Evolutionary conservation across 2,888 invertebrate genomes (phyloP), one percentile per base, ranked within the genome.

Genomic region (Lochmaea capreae): DNA sequence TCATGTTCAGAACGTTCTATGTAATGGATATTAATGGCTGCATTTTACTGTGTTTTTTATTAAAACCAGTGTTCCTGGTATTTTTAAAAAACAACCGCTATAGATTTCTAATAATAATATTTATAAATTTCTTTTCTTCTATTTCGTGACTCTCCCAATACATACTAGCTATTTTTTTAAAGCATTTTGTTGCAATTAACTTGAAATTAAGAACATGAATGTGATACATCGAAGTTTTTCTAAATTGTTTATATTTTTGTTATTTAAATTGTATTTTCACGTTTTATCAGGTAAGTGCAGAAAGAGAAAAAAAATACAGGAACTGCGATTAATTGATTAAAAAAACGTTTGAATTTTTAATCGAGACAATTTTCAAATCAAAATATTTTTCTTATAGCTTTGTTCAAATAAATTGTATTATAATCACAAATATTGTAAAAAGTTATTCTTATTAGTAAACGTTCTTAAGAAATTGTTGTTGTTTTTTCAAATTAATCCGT

Each of bases 21-120:
- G 72, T 76, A 62, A 71, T 67, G 71, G 43, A 67, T 74, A 69
- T 74, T 77, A 76, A 75, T 77, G 75, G 77, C 67, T 71, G 75
- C 76, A 77, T 79, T 79, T 80, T 76, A 79, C 70, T 72, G 46
- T 67, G 69, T 76, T 76, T 72, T 71, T 72, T 54, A 10, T 69
- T 67, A 63, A 78, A 75, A 52, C 74, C 67, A 74, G 72, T 71
- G 66, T 68, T 75, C 69, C 67, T 71, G n/a, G 52, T 74, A 63
- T 65, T 72, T 74, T 76, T 33, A 73, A 72, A 72, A 63, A 71
- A 67, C 59, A 67, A 66, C 42, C 26, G 72, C 74, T 76, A 72
- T 71, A 68, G 71, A 68, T 72, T 74, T 63, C 71, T 65, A 33
- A 63, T 46, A 54, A 18, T 9, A 18, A n/a, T 49, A 67, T 54